Conservation (phyloP, 1,140 invertebrate species). For the Atta colombica region DNA sequence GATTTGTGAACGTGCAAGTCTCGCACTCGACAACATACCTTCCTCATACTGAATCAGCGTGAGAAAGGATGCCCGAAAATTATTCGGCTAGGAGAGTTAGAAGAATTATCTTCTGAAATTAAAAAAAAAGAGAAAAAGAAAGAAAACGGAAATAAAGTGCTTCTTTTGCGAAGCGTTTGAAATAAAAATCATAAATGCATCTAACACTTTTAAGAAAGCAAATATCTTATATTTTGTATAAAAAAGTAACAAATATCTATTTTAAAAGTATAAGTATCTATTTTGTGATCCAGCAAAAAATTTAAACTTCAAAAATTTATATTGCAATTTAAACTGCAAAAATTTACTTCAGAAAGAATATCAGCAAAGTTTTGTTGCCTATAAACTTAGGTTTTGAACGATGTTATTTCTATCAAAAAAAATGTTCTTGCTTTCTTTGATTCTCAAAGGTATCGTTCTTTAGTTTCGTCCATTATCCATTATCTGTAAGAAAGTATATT, state of each 20-base stretch:
- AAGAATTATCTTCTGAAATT: conserved; percentile 21
- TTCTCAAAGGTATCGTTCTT: too few relatives aligned
- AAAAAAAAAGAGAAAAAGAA: not conserved
- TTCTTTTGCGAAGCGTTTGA: not conserved
- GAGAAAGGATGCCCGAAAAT: conserved; percentile 44
- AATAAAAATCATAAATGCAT: not conserved
- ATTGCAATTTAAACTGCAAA: too few relatives aligned
- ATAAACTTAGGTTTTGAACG: too few relatives aligned
- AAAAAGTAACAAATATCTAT: too few relatives aligned
- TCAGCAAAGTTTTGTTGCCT: too few relatives aligned
- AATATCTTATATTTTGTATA: not conserved
- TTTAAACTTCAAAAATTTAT: not conserved
- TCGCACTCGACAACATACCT: conserved; percentile 7
- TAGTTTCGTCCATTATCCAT: too few relatives aligned
- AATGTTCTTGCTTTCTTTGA: too few relatives aligned
- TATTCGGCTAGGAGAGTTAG: conserved; percentile 29
- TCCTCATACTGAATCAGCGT: conserved; percentile 18
- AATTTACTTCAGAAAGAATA: too few relatives aligned
- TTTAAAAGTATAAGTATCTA: not conserved
- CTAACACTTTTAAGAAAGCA: not conserved
- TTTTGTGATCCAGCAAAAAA: not conserved
- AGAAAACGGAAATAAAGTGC: conserved; percentile 6
- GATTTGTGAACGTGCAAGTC: conserved; percentile 57
- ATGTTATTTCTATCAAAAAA: too few relatives aligned
- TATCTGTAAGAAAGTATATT: too few relatives aligned